A percentile compares a stretch with the other conserved stretches of the same genome.
These are phyloP conservation scores for Aphyosemion australe DNA, from an alignment of 2,113 vertebrate genomes.

Conservation along the genomic window DNA sequence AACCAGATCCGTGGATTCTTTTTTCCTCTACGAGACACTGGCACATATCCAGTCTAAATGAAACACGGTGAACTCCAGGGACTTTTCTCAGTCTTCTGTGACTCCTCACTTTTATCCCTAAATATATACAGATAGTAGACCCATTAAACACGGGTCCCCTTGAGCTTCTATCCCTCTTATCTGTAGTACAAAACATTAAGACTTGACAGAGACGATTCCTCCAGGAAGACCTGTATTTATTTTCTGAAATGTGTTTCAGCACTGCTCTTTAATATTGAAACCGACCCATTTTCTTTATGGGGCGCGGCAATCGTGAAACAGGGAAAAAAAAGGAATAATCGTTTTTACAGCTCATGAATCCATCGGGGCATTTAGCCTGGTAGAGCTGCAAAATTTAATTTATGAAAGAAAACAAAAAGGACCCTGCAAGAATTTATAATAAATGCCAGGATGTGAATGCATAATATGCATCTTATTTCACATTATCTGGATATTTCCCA, in stretches of 20 bases:
- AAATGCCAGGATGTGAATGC: neutral
- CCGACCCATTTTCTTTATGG: slow-evolving; percentile 6
- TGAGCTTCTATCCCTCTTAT: slow-evolving; percentile 17
- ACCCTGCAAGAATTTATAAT: neutral
- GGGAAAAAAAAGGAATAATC: neutral
- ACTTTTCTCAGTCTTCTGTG: slow-evolving; percentile 21
- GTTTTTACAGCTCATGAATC: slow-evolving; percentile 32
- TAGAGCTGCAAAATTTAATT: neutral
- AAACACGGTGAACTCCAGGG: slow-evolving; percentile 34
- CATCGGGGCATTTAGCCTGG: slow-evolving; percentile 20
- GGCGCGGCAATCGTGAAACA: neutral
- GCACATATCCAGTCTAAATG: slow-evolving; percentile 44
- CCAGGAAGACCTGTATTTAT: neutral
- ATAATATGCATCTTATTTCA: neutral
- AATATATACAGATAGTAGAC: slow-evolving; percentile 3
- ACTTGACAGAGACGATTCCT: slow-evolving; percentile 4
- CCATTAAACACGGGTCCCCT: slow-evolving; percentile 36
- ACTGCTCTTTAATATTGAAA: slow-evolving; percentile 18
- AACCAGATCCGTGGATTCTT: slow-evolving; percentile 54
- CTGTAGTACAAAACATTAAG: slow-evolving; percentile 9
- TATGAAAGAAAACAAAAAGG: slow-evolving; percentile 29
- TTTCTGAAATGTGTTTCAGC: slow-evolving; percentile 13
- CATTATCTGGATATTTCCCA: neutral
- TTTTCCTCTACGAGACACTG: slow-evolving; percentile 42
- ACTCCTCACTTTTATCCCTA: slow-evolving; percentile 45